Evolutionary conservation across 2,113 vertebrate species (phyloP), one percentile per base, ranked within the genome.

Genomic region (Alethe castanea): DNA sequence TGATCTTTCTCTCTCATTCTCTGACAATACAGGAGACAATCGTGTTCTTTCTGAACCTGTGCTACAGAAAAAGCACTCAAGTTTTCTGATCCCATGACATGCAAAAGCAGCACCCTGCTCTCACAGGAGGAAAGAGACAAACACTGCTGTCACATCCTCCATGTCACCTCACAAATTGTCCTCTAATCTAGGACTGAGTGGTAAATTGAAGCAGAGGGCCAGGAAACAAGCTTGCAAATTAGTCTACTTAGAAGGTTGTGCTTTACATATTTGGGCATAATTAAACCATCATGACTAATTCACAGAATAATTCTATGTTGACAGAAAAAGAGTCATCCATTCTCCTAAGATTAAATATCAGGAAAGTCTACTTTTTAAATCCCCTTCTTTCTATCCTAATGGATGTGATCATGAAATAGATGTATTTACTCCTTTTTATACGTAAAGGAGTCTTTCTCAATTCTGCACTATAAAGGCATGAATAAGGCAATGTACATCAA

Each of bases 251-350:
- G 64, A 93, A 95, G 59, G 59, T 3, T 73, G 52, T 3, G 4
- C 73, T 93, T 94, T 74, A 83, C 44, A 26, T 88, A 74, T 86
- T 74, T 93, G 83, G 90, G 81, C 64, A 71, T 83, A 94, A 94
- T 78, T 93, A 65, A 42, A 18, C 26, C 62, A 56, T 81, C 35
- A 33, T 59, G 74, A 88, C 73, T 93, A 93, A 91, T 82, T 94
- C 24, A 52, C 59, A 42, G 79, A 77, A 72, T 52, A 66, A 76
- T 36, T 89, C 48, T 35, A 17, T 38, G 19, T 78, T 5, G 36
- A 26, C 31, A 29, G 76, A 29, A 71, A 79, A 79, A 40, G 23
- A 77, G 7, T 54, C 54, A 45, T 83, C 50, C 50, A 35, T 60
- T 25, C 25, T 19, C 38, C 38, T 47, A 77, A 77, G 19, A 70